Evolutionary conservation across 2,113 vertebrate species (phyloP).

Genomic region (Spermophilus dauricus): DNA sequence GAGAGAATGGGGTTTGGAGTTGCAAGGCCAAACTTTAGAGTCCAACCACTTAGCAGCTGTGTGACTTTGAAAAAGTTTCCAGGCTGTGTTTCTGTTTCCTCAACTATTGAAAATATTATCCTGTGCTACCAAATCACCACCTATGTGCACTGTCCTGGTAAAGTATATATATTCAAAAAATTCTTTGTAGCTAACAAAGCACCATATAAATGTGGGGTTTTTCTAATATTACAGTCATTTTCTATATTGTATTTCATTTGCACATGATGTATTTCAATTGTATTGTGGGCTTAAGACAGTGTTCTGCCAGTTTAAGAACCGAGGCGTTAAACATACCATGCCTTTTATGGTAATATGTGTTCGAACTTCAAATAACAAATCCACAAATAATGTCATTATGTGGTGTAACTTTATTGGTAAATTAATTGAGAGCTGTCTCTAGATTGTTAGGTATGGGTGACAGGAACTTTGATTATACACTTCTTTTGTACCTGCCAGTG

Average conservation of each 20-base stretch:
- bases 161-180: slow-evolving; percentile 24
- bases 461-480: slow-evolving; percentile 43
- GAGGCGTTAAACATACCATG: neutral
- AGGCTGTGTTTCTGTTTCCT: slow-evolving; percentile 23
- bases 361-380: slow-evolving; percentile 44
- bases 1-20: neutral
- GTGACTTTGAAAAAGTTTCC: slow-evolving; percentile 1
- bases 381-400: slow-evolving; percentile 47
- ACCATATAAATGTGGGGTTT: neutral
- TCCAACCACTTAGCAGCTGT: neutral
- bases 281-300: neutral
- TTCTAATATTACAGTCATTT: neutral
- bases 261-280: neutral
- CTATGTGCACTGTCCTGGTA: neutral
- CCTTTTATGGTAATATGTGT: slow-evolving; percentile 57
- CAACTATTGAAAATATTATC: neutral
- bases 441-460: slow-evolving; percentile 43
- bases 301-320: slow-evolving; percentile 11
- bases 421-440: slow-evolving; percentile 58
- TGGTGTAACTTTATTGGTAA: neutral
- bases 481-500: slow-evolving; percentile 13
- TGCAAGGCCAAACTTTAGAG: neutral
- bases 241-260: slow-evolving; percentile 49
- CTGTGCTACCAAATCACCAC: neutral
- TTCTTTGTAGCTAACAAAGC: slow-evolving; percentile 34